Conservation (phyloP, 2,888 invertebrate species). For the Microdon myrmicae region DNA sequence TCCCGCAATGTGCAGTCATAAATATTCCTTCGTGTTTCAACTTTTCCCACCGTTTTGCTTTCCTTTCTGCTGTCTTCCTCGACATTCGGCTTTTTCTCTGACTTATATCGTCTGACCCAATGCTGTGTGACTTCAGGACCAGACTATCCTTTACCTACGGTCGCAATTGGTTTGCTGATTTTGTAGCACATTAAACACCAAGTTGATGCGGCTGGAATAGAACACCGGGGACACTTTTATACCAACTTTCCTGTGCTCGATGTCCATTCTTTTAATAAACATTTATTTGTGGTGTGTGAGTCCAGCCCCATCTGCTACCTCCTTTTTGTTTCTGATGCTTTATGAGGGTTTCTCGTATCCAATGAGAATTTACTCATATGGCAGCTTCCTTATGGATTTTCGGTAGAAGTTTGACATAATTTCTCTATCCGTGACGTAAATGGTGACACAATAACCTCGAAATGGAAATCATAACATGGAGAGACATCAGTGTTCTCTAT, state of each 20-base stretch:
- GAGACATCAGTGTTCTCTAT: conserved; percentile 8
- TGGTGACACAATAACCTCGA: conserved; percentile 54
- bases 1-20: conserved; percentile 54
- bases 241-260: too few species aligned
- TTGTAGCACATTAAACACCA: too few species aligned
- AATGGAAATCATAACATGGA: conserved; percentile 31
- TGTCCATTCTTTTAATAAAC: too few species aligned
- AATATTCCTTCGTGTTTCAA: conserved; percentile 51
- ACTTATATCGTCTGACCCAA: neutral
- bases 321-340: too few species aligned
- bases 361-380: neutral
- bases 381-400: conserved; percentile 8
- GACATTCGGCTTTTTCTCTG: conserved; percentile 22
- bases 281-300: too few species aligned
- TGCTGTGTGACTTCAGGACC: conserved; percentile 17
- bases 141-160: too few species aligned
- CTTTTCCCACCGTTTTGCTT: conserved; percentile 36
- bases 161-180: too few species aligned
- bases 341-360: conserved; percentile 18
- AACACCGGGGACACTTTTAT: too few species aligned
- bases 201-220: too few species aligned
- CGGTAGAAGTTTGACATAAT: conserved; percentile 44
- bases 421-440: conserved; percentile 51
- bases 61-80: conserved; percentile 15
- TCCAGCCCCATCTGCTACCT: too few species aligned